phyloP scores from a whole-genome alignment of 2,113 vertebrate genomes.

The Leiothrix lutea region DNA sequence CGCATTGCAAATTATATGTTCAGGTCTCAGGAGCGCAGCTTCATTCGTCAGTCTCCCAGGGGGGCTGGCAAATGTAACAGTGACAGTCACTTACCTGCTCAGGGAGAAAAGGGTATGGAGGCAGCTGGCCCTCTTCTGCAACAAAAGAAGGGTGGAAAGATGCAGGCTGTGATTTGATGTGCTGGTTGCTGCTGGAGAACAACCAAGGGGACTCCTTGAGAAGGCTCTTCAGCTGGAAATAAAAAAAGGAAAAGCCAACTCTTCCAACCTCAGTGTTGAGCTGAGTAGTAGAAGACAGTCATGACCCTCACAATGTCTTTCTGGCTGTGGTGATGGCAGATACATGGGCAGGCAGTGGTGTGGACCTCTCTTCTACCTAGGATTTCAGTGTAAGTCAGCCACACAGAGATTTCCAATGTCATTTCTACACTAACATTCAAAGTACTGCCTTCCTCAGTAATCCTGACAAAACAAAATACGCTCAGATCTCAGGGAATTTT shows the following conservation, averaged over 20 bases:
- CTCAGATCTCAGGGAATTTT: neutral
- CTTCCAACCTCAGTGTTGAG: neutral
- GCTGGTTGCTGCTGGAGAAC: neutral
- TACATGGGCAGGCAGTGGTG: neutral
- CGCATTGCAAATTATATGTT: slow-evolving; percentile 43
- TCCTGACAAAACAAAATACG: neutral
- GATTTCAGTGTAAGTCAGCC: neutral
- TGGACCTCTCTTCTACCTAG: neutral
- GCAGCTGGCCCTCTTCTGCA: neutral
- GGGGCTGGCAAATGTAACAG: neutral
- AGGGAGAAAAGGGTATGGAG: neutral
- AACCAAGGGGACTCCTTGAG: neutral
- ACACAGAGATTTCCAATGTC: too few species aligned
- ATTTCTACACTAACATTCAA: neutral
- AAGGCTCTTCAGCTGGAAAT: neutral
- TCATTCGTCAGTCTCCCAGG: neutral
- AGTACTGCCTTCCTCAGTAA: neutral
- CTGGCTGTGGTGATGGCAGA: neutral
- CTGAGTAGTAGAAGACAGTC: neutral
- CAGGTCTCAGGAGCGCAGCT: neutral
- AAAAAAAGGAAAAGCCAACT: neutral
- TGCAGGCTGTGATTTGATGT: accelerated
- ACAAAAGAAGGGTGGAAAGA: neutral
- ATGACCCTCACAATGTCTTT: neutral
- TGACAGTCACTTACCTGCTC: neutral